phyloP scores from a whole-genome alignment of 2,113 vertebrate genomes.

The Triplophysa tibetana region DNA sequence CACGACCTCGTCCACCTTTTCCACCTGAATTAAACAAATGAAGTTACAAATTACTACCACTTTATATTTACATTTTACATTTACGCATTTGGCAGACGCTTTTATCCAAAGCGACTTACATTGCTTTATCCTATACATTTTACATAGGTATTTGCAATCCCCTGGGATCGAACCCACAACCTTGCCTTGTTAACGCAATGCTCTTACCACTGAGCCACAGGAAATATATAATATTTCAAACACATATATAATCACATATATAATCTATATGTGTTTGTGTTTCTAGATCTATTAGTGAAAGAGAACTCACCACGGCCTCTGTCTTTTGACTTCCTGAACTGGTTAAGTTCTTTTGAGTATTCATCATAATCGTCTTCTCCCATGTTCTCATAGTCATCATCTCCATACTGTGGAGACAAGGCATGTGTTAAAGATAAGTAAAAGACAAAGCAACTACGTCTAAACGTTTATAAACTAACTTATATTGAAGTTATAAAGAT shows the following conservation, averaged over 20 bases:
- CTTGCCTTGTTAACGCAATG: too few relatives aligned
- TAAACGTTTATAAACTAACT: neutral
- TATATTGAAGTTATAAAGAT: neutral
- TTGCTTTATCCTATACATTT: too few relatives aligned
- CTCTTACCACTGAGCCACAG: too few relatives aligned
- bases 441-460: neutral
- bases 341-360: slow-evolving; percentile 85
- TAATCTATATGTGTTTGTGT: neutral
- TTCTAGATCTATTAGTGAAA: neutral
- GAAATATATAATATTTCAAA: too few relatives aligned
- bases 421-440: neutral
- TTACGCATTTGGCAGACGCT: too few relatives aligned
- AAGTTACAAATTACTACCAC: neutral
- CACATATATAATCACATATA: too few relatives aligned
- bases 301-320: slow-evolving; percentile 77
- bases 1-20: slow-evolving; percentile 75
- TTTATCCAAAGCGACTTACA: too few relatives aligned
- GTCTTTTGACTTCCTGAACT: slow-evolving; percentile 86
- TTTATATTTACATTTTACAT: too few relatives aligned
- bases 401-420: slow-evolving; percentile 75
- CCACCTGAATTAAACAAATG: slow-evolving; percentile 65
- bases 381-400: slow-evolving; percentile 82
- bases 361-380: slow-evolving; percentile 87
- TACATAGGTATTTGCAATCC: too few relatives aligned
- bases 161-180: too few relatives aligned